Conservation (phyloP, 2,113 vertebrate genomes). For the Toxostoma redivivum region DNA sequence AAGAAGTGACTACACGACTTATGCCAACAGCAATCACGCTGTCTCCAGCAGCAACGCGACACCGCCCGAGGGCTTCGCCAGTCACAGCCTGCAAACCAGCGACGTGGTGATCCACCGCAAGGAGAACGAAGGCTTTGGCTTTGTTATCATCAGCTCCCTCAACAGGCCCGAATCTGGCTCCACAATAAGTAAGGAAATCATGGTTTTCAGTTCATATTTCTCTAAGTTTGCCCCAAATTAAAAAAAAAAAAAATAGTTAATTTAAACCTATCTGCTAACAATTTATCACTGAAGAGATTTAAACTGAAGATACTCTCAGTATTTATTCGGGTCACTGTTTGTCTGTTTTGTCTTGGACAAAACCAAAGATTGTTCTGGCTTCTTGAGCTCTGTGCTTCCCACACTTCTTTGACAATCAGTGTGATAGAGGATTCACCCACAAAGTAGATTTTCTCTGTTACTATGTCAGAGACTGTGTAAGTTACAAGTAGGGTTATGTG, state of each 20-base stretch:
- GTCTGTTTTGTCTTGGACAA: background rate
- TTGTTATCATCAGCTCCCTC: conserved; percentile 98
- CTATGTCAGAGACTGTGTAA: background rate
- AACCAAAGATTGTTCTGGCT: background rate
- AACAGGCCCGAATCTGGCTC: conserved; percentile 88
- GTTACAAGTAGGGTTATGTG: background rate
- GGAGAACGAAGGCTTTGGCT: conserved; percentile 96
- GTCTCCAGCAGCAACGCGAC: conserved; percentile 71
- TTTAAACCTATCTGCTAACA: background rate
- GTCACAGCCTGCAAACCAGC: conserved; percentile 82
- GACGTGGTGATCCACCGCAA: conserved; percentile 94
- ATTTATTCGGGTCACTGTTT: background rate
- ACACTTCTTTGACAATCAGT: background rate
- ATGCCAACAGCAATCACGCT: conserved; percentile 82
- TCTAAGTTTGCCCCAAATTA: background rate
- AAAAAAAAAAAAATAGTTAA: background rate
- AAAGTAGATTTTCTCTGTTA: background rate
- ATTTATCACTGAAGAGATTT: background rate
- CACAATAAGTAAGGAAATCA: conserved; percentile 83
- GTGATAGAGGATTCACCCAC: background rate
- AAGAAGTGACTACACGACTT: conserved; percentile 86
- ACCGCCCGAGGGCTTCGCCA: conserved; percentile 74
- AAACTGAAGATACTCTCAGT: background rate
- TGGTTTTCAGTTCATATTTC: background rate
- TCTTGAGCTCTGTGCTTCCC: background rate